phyloP scores from a whole-genome alignment of 2,888 invertebrate species.

The Callinectes sapidus region DNA sequence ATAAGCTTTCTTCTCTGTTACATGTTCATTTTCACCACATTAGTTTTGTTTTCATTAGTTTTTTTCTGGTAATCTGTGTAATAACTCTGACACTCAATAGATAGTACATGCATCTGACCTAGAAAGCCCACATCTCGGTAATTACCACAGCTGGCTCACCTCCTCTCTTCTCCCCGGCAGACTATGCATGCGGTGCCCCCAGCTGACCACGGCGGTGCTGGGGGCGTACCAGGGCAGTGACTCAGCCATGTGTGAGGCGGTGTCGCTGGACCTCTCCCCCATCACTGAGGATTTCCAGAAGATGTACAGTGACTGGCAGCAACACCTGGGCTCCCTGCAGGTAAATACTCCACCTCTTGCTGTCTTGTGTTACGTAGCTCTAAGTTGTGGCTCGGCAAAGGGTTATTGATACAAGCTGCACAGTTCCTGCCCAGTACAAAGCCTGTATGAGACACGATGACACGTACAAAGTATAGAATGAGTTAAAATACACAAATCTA shows the following conservation, averaged over 20 bases:
- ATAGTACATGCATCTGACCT: no score
- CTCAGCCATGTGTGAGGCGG: slow-evolving; percentile 57
- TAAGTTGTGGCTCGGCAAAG: background rate
- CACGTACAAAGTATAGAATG: no score
- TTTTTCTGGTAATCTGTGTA: no score
- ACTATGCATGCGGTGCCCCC: slow-evolving; percentile 55
- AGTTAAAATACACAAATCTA: no score
- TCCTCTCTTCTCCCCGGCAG: slow-evolving; percentile 9
- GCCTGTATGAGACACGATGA: no score
- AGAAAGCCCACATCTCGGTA: no score
- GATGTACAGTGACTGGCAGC: slow-evolving; percentile 70
- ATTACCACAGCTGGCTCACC: background rate
- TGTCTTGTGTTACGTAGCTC: background rate
- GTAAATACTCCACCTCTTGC: slow-evolving; percentile 28
- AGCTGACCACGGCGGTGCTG: slow-evolving; percentile 47
- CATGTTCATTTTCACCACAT: background rate
- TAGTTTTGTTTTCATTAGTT: no score
- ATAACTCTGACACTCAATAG: no score
- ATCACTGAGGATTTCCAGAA: slow-evolving; percentile 66
- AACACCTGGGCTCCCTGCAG: slow-evolving; percentile 65
- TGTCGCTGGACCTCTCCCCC: slow-evolving; percentile 57
- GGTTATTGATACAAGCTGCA: background rate
- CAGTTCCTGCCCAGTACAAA: no score
- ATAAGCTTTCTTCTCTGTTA: background rate
- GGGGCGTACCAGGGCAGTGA: slow-evolving; percentile 43